Base-by-base conservation (phyloP, 2,797 vertebrate genomes). In the Tauraco hartlaubi region DNA sequence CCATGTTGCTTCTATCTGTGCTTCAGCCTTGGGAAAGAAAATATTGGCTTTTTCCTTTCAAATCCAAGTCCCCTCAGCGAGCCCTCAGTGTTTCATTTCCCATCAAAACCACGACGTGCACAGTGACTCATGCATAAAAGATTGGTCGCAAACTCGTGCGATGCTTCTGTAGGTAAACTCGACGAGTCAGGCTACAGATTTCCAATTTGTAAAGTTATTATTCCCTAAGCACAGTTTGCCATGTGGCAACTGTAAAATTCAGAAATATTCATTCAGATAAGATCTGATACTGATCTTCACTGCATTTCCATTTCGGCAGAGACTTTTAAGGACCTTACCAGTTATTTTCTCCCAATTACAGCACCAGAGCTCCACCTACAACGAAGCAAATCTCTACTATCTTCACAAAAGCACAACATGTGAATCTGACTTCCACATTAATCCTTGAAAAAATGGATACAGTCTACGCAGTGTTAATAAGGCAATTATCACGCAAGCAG, bases 401-500 rank as follows among this genome's bases (percentile, higher is more conserved):
- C 64, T 91, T 80, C 71, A 15, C 20, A 77, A 94, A 96, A 93
- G 68, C 62, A 85, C 62, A 59, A 95, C 72, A 67, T 15, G 49
- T 12, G 56, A 94, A 80, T 63, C 64, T 75, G 79, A 77, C 76
- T 92, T 75, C 33, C 74, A 71, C 59, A 29, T 77, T 78, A 82
- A 93, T 94, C 31, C 79, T 46, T 55, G 43, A 68, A 48, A 41
- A 96, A 96, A 93, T 77, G n/a, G 85, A 63, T 91, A 51, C 18
- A 84, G 55, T 23, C 75, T 96, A 67, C 19, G 73, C 85, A 96
- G 92, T 76, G 93, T 72, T 96, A 95, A 96, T 93, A 97, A 97
- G 61, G 91, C 87, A 97, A 95, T 96, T 97, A 95, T 84, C 83
- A 88, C 33, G 35, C 73, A 95, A 96, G 61, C 29, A 3, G 77